Conservation (phyloP, 2,113 vertebrate genomes). For the Pristiophorus japonicus region DNA sequence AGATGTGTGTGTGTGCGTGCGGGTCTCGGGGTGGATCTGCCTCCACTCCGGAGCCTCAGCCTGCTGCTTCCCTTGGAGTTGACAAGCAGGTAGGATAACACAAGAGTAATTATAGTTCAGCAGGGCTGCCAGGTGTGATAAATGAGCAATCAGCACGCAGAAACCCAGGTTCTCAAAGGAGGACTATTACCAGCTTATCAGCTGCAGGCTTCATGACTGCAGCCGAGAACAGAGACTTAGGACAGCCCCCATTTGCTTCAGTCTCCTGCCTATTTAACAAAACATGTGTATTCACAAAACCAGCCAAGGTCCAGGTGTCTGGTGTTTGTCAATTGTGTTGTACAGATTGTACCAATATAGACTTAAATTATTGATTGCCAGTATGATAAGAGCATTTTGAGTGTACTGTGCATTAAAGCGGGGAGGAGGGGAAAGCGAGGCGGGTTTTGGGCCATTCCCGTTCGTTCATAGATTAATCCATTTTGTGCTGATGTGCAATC, state of each 20-base stretch:
- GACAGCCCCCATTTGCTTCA: constrained; percentile 67
- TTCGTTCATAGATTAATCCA: neutral
- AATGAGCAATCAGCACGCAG: constrained; percentile 98
- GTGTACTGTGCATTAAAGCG: constrained; percentile 26
- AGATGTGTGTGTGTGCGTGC: neutral
- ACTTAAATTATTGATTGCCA: constrained; percentile 31
- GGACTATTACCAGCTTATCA: constrained; percentile 98
- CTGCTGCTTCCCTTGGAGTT: constrained; percentile 69
- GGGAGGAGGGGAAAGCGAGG: constrained; percentile 41
- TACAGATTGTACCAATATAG: constrained; percentile 27
- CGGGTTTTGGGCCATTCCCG: neutral
- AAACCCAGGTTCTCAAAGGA: constrained; percentile 92
- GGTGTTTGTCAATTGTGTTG: constrained; percentile 25
- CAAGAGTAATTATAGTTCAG: constrained; percentile 99
- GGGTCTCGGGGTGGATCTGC: constrained; percentile 40
- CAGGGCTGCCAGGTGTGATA: constrained; percentile 99
- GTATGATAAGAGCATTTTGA: constrained; percentile 21
- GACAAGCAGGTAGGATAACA: constrained; percentile 94
- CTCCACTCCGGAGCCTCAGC: neutral
- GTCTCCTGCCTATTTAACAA: constrained; percentile 46
- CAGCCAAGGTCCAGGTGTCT: constrained; percentile 34
- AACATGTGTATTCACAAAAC: constrained; percentile 31
- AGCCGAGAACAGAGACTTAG: constrained; percentile 59
- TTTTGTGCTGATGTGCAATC: constrained; percentile 20
- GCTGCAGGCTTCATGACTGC: constrained; percentile 71